A percentile compares a stretch with the other conserved stretches of the same genome.
Evolutionary conservation across 1,140 invertebrate species (phyloP).

Genomic region (Scaptomyza graminum): DNA sequence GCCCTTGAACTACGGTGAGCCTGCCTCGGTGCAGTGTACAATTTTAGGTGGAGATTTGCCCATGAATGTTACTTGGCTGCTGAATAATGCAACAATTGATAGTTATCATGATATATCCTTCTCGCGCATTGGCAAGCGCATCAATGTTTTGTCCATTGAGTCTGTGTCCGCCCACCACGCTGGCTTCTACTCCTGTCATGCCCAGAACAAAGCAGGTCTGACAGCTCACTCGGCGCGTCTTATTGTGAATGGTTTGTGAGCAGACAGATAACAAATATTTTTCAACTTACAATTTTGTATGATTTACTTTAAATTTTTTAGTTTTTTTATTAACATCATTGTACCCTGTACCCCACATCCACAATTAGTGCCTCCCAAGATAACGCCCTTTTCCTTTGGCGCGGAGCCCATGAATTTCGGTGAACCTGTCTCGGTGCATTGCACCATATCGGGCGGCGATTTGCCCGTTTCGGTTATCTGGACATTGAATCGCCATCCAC

Average conservation of each 20-base stretch:
- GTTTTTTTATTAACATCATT: slow-evolving; percentile 20
- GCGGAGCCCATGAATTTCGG: slow-evolving; percentile 88
- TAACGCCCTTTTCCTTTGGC: slow-evolving; percentile 87
- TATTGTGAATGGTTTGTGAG: slow-evolving; percentile 89
- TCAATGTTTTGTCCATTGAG: slow-evolving; percentile 84
- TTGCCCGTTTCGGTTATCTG: slow-evolving; percentile 89
- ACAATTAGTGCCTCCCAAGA: slow-evolving; percentile 87
- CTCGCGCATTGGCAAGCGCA: slow-evolving; percentile 85
- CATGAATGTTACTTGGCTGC: slow-evolving; percentile 87
- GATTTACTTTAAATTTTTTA: neutral
- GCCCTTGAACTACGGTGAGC: slow-evolving; percentile 88
- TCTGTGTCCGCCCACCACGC: slow-evolving; percentile 85
- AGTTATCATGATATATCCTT: slow-evolving; percentile 85
- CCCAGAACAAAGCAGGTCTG: slow-evolving; percentile 88
- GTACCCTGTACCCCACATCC: neutral
- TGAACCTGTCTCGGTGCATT: slow-evolving; percentile 88
- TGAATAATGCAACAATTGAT: slow-evolving; percentile 85
- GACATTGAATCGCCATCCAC: slow-evolving; percentile 86
- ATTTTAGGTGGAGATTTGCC: slow-evolving; percentile 89
- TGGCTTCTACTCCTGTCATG: slow-evolving; percentile 87
- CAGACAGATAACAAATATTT: neutral
- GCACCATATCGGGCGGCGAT: slow-evolving; percentile 90
- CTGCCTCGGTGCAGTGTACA: slow-evolving; percentile 89
- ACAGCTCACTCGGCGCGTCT: slow-evolving; percentile 88
- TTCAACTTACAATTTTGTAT: slow-evolving; percentile 4